Evolutionary conservation across 2,888 invertebrate genomes (phyloP).

Genomic region (Caenorhabditis angaria): DNA sequence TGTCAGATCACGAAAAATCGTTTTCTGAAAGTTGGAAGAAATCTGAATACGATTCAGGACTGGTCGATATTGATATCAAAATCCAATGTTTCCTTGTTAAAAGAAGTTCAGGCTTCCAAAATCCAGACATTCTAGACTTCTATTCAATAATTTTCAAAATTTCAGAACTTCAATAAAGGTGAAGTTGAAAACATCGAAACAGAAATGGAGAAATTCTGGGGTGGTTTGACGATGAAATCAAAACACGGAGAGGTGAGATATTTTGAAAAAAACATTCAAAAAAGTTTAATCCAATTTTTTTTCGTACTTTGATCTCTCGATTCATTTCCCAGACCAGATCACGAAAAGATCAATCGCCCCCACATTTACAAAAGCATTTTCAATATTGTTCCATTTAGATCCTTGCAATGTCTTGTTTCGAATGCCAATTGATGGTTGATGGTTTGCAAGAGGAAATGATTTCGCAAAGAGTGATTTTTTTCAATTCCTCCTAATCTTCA

Average conservation of each 20-base stretch:
- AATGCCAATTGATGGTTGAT: constrained; percentile 52
- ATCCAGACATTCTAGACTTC: background rate
- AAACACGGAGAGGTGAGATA: constrained; percentile 29
- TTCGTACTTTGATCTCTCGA: background rate
- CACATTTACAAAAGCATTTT: constrained; percentile 1
- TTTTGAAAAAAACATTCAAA: background rate
- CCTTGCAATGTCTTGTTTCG: constrained; percentile 52
- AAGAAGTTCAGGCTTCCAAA: background rate
- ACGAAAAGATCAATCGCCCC: background rate
- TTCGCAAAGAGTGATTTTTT: constrained; percentile 32
- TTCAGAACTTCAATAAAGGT: constrained; percentile 14
- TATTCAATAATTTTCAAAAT: background rate
- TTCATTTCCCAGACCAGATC: background rate
- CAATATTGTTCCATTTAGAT: constrained; percentile 13
- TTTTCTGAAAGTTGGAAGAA: too few species aligned
- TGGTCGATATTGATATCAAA: background rate
- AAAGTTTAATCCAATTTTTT: background rate
- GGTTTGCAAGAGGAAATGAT: constrained; percentile 33
- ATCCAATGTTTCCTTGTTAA: background rate
- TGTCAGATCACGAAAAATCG: too few species aligned
- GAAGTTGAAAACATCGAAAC: constrained; percentile 18
- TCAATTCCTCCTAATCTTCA: background rate
- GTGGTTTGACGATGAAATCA: constrained; percentile 20
- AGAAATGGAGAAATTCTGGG: constrained; percentile 33
- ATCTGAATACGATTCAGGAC: too few species aligned